phyloP scores from a whole-genome alignment of 1,140 invertebrate species.

The Drosophila repleta region DNA sequence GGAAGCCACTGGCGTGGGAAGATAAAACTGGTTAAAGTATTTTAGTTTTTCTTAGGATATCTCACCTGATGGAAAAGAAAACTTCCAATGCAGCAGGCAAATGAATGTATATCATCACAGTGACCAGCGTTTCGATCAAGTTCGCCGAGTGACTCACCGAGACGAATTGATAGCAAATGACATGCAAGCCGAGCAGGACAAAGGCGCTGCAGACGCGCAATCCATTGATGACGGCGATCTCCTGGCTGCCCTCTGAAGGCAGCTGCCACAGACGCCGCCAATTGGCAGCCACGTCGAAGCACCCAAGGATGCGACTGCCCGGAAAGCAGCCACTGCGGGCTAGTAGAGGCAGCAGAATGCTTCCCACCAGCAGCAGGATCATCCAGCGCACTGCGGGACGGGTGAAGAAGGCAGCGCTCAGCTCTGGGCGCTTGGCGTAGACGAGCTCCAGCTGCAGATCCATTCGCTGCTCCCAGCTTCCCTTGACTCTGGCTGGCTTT shows the following conservation, averaged over 20 bases:
- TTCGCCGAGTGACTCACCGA: slow-evolving; percentile 26
- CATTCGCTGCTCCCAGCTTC: not conserved
- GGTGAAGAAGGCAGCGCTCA: slow-evolving; percentile 4
- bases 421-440: slow-evolving; percentile 30
- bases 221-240: slow-evolving; percentile 54
- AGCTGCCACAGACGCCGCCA: slow-evolving; percentile 38
- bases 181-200: slow-evolving; percentile 35
- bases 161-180: slow-evolving; percentile 40
- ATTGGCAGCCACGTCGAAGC: slow-evolving; percentile 46
- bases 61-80: slow-evolving; percentile 57
- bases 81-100: slow-evolving; percentile 45
- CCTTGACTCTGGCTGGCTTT: not conserved
- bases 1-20: slow-evolving; percentile 39
- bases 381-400: slow-evolving; percentile 19
- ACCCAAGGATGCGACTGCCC: slow-evolving; percentile 16
- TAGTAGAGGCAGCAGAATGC: slow-evolving; percentile 8
- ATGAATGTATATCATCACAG: slow-evolving; percentile 1
- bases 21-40: not conserved
- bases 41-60: not conserved
- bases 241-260: slow-evolving; percentile 2
- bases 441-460: slow-evolving; percentile 35
- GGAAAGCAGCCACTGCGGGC: not conserved
- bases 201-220: slow-evolving; percentile 43
- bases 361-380: not conserved
- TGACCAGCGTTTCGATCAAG: slow-evolving; percentile 4